Evolutionary conservation across 2,888 invertebrate genomes (phyloP).

Genomic region (Diarsia mendica): DNA sequence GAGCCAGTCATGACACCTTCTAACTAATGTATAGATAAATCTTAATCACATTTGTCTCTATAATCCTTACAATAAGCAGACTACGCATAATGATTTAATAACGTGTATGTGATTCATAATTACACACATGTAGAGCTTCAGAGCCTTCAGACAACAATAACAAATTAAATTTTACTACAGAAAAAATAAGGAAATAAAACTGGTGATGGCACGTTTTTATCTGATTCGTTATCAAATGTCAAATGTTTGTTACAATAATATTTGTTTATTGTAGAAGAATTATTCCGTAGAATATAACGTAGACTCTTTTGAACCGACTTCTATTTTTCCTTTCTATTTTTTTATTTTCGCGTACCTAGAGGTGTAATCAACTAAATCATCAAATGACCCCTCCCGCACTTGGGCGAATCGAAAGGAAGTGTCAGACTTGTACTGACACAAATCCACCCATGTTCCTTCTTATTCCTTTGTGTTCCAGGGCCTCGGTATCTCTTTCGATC

Average conservation of each 20-base stretch:
- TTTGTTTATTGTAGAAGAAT: background rate
- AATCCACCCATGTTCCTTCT: no score
- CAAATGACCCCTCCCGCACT: no score
- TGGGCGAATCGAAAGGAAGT: no score
- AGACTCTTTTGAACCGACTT: no score
- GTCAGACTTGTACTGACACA: no score
- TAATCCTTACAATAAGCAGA: constrained; percentile 1
- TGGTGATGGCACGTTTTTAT: background rate
- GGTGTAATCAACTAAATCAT: no score
- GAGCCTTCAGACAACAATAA: constrained; percentile 7
- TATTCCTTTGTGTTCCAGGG: no score
- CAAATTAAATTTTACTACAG: background rate
- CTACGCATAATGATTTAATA: background rate
- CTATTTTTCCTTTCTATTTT: no score
- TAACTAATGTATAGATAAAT: background rate
- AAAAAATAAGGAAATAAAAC: constrained; percentile 37
- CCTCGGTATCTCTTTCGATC: no score
- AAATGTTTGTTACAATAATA: background rate
- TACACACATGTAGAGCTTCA: background rate
- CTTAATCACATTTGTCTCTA: background rate
- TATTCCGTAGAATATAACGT: no score
- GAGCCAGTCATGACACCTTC: no score
- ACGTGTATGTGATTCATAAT: constrained; percentile 1
- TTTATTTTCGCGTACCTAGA: no score
- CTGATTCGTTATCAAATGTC: constrained; percentile 1